Evolutionary conservation across 2,113 vertebrate genomes (phyloP), one percentile per base, ranked within the genome.

Genomic region (Rhabdornis inornatus): DNA sequence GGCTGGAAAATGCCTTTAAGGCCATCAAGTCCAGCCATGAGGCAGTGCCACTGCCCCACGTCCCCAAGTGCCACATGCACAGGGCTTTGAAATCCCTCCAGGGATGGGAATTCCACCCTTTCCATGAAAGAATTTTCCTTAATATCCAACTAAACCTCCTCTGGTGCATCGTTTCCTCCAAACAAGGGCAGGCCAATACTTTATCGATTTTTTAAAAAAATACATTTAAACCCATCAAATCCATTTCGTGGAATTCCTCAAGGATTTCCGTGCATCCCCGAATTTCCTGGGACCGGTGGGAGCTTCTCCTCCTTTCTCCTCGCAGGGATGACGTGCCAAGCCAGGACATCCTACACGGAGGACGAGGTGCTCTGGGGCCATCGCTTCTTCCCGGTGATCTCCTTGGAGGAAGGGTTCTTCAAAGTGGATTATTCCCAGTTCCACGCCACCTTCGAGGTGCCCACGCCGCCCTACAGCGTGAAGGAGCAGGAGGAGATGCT

Each of bases 341-440:
- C 99, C 59, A 98, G 99, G 97, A 99, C 99, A 1, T 99, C 99
- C 20, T 99, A 99, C 72, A 99, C 99, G 0, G 99, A 99, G 97
- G 99, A 99, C 27, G 99, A 99, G 97, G 99, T 99, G 94, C 98
- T 99, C 30, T 99, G 99, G 99, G 99, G 99, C 89, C 99, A 99
- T 28, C 99, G 99, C 16, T 99, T 99, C 98, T 99, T 98, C 76
- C 99, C 99, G 0, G 99, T 99, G 6, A 99, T 99, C 96, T 99
- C 99, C 94, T 97, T 99, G 97, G 99, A 99, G 89, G 99, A 99
- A 65, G 99, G 99, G 16, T 99, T 99, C 98, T 99, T 99, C 86
- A 99, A 99, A 97, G 99, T 99, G 81, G 99, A 99, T 97, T 99
- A 99, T 88, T 99, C 99, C n/a, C 99, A 99, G 98, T 99, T 99